Base-by-base conservation (phyloP, 2,113 vertebrate genomes). In the Bostrychus sinensis region DNA sequence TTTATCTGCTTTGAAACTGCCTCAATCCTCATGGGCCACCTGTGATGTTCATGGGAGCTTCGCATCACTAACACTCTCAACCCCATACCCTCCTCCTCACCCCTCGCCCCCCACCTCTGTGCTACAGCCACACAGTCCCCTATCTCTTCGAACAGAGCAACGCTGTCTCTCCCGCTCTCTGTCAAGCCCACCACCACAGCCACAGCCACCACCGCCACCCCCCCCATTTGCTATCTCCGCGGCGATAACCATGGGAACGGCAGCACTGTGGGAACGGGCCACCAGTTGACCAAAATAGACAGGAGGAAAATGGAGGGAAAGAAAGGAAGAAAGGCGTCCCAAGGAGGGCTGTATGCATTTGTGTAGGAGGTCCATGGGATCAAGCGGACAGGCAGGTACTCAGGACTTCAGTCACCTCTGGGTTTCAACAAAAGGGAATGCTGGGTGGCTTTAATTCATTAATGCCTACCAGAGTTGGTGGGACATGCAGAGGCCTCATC, bases 191-290 rank as follows among this genome's bases (percentile, higher is more conserved):
- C 80, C 82, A 62, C 76, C 63, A 43, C 62, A 73, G n/a, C 48
- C 74, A 5, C 72, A 53, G 42, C 64, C 78, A 19, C 20, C 62
- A 8, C 61, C 61, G 3, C 58, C 66, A 78, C 63, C 61, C 62
- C 66, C 75, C 75, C 77, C 80, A 71, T 80, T 70, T 59, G 82
- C 89, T 92, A 93, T 92, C 92, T 91, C 88, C 75, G 80, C 69
- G 56, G 86, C 81, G 90, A 91, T 92, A 92, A 93, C 91, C 91
- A 93, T 93, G 92, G 91, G 91, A 93, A 93, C 90, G 79, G 77
- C 88, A 83, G 74, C 88, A 88, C 88, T 92, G 92, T 93, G 91
- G 91, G 92, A 93, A 93, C 91, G 39, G 82, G 81, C 86, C 83
- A 82, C 86, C 86, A 86, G 78, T 89, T 90, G 89, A 92, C 91